Evolutionary conservation across 1,140 invertebrate species (phyloP).

Genomic region (Zophobas morio): DNA sequence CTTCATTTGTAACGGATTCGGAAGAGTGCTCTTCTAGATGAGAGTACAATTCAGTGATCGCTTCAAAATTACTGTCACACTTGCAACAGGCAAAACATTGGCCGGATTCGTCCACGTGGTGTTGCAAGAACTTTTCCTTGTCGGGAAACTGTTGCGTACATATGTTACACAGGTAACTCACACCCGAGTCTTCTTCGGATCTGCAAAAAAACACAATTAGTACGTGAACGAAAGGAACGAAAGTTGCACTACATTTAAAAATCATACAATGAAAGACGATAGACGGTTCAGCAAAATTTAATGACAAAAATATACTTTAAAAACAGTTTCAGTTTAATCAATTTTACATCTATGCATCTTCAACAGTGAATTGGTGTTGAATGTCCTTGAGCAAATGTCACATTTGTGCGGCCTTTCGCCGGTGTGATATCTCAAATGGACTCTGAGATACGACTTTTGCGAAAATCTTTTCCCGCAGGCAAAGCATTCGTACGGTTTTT

Average conservation of each 20-base stretch:
- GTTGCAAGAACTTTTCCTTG: conserved; percentile 60
- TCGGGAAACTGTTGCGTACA: conserved; percentile 55
- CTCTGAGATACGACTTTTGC: too few relatives aligned
- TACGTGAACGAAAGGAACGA: neutral
- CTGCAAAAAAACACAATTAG: conserved; percentile 15
- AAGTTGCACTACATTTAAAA: neutral
- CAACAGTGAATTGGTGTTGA: neutral
- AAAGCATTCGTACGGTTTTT: conserved; percentile 73
- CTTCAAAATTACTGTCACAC: conserved; percentile 59
- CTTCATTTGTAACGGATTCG: conserved; percentile 33
- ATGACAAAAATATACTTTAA: too few relatives aligned
- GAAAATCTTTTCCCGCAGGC: too few relatives aligned
- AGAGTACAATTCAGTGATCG: conserved; percentile 58
- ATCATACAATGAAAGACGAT: neutral
- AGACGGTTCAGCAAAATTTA: too few relatives aligned
- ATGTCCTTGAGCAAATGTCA: too few relatives aligned
- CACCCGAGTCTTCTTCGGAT: neutral
- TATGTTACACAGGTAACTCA: conserved; percentile 58
- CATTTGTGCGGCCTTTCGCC: too few relatives aligned
- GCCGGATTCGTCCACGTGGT: conserved; percentile 59
- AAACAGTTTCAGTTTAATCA: neutral
- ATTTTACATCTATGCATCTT: neutral
- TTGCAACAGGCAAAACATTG: conserved; percentile 61
- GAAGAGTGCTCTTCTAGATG: conserved; percentile 62
- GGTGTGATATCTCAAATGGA: too few relatives aligned